These are phyloP conservation scores for Podarcis raffonei DNA, from an alignment of 2,113 vertebrate genomes.

Conservation along the genomic window DNA sequence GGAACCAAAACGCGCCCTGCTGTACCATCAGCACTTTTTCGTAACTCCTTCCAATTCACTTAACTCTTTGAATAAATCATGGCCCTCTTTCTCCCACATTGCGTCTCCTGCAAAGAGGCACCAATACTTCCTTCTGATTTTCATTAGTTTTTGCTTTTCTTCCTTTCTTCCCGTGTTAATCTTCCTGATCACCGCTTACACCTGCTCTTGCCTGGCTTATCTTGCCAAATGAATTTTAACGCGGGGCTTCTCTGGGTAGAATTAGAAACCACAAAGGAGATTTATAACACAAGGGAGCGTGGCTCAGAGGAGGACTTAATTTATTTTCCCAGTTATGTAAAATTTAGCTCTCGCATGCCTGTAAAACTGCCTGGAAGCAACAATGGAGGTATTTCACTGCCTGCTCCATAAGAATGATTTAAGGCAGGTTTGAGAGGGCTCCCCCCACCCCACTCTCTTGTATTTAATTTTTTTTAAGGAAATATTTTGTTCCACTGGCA, in stretches of 20 bases:
- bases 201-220: constrained; percentile 34
- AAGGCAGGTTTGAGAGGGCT: constrained; percentile 30
- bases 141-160: constrained; percentile 20
- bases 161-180: constrained; percentile 31
- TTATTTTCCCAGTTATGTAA: constrained; percentile 68
- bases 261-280: constrained; percentile 59
- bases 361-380: constrained; percentile 60
- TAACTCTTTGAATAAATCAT: constrained; percentile 28
- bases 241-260: constrained; percentile 49
- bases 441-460: constrained; percentile 11
- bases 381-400: constrained; percentile 55
- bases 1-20: not conserved
- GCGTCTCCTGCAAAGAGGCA: not conserved
- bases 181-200: constrained; percentile 44
- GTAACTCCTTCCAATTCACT: not conserved
- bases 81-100: not conserved
- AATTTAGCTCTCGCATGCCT: constrained; percentile 59
- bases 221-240: constrained; percentile 60
- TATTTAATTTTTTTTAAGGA: constrained; percentile 30
- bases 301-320: constrained; percentile 53
- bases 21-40: not conserved
- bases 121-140: not conserved
- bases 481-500: constrained; percentile 39
- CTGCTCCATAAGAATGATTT: constrained; percentile 50
- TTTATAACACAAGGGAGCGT: constrained; percentile 59